Conservation (phyloP, 2,888 invertebrate species). For the Drosophila prostipennis region DNA sequence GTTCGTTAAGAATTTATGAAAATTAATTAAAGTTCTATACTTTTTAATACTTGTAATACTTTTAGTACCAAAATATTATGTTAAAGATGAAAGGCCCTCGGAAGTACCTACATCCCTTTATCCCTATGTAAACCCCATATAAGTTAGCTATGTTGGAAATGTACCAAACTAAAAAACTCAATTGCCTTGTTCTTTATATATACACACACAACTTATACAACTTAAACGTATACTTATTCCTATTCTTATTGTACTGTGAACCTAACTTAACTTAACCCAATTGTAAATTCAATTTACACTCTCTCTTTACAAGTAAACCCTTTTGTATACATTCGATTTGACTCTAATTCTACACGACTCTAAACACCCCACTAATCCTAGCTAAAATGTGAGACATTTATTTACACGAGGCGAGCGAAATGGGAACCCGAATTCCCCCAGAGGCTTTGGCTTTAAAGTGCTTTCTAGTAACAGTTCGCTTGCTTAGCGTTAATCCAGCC, state of each 20-base stretch:
- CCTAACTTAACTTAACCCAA: slow-evolving; percentile 31
- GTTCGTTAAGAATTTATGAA: too few species aligned
- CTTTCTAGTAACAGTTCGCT: slow-evolving; percentile 42
- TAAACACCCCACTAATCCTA: slow-evolving; percentile 39
- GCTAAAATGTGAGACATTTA: slow-evolving; percentile 32
- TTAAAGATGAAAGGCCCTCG: neutral
- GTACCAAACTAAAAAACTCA: slow-evolving; percentile 58
- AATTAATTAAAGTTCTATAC: neutral
- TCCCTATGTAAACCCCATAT: slow-evolving; percentile 8
- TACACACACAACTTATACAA: slow-evolving; percentile 44
- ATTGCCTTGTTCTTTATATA: slow-evolving; percentile 71
- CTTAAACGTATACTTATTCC: slow-evolving; percentile 21
- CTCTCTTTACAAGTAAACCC: slow-evolving; percentile 42
- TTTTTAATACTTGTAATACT: neutral
- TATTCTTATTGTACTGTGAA: slow-evolving; percentile 19
- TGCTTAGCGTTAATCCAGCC: slow-evolving; percentile 29
- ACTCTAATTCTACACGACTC: slow-evolving; percentile 38
- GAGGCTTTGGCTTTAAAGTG: slow-evolving; percentile 38
- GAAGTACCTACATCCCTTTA: neutral
- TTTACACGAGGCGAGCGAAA: slow-evolving; percentile 12
- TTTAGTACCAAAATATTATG: neutral
- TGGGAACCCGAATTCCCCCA: slow-evolving; percentile 2
- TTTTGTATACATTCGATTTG: slow-evolving; percentile 59
- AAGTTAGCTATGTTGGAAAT: slow-evolving; percentile 56
- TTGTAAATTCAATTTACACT: slow-evolving; percentile 78